Percentiles rank a stretch among this genome's conserved stretches.
phyloP scores from a whole-genome alignment of 1,140 invertebrate species.

The Drosophila truncata region DNA sequence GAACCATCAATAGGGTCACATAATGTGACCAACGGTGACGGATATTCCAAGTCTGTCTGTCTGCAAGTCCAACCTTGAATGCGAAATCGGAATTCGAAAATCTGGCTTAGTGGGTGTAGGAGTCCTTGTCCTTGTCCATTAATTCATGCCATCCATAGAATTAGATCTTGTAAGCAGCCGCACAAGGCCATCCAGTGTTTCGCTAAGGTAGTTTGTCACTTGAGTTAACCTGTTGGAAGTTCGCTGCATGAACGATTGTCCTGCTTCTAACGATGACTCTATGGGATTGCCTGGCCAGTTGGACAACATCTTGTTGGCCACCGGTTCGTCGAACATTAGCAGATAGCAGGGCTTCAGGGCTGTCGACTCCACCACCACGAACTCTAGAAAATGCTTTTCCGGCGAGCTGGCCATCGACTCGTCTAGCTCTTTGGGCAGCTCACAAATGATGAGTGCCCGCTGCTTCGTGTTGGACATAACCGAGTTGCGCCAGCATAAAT shows the following conservation, averaged over 20 bases:
- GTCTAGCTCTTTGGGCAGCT: background rate
- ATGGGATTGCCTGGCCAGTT: background rate
- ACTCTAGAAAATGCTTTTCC: background rate
- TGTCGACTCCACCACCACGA: background rate
- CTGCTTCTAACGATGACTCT: rapidly evolving
- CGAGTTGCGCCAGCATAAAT: background rate
- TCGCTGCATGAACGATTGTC: background rate
- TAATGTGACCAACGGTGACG: background rate
- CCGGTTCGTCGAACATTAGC: background rate
- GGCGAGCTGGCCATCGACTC: too few relatives aligned
- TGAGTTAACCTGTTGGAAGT: too few relatives aligned
- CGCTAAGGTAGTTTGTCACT: background rate
- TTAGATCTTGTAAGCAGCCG: background rate
- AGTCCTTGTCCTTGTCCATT: background rate
- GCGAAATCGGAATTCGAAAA: background rate
- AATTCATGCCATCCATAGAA: background rate
- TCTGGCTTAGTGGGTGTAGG: background rate
- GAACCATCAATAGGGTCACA: background rate
- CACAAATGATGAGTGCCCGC: background rate
- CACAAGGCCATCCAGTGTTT: too few relatives aligned
- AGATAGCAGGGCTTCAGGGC: background rate
- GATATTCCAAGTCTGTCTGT: background rate
- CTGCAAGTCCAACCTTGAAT: background rate
- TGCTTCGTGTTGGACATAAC: background rate
- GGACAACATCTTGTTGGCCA: background rate